A percentile compares a stretch with the other conserved stretches of the same genome.
These are phyloP conservation scores for Pseudonaja textilis DNA, from an alignment of 2,113 vertebrate species.

Conservation along the genomic window DNA sequence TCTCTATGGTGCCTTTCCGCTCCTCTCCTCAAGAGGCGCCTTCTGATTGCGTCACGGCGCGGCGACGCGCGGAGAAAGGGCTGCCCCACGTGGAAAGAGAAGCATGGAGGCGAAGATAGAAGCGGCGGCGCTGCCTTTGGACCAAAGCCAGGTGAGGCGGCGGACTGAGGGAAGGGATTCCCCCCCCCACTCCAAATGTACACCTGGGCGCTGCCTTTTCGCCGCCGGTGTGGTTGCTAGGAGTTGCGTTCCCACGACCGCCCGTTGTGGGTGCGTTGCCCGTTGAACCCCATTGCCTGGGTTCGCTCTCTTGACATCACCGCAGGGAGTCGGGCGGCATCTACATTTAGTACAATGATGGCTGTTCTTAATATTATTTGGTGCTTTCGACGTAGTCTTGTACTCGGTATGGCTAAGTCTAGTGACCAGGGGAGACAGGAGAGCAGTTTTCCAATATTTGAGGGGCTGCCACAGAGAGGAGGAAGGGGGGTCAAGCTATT, in stretches of 20 bases:
- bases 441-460: too few relatives aligned
- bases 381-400: too few relatives aligned
- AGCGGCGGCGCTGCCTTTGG: not conserved
- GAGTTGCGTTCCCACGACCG: not conserved
- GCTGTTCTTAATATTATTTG: not conserved
- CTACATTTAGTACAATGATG: not conserved
- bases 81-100: not conserved
- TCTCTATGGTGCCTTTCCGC: not conserved
- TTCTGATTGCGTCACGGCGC: not conserved
- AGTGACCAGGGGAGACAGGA: too few relatives aligned
- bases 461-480: too few relatives aligned
- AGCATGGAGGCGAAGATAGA: not conserved
- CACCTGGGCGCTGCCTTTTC: not conserved
- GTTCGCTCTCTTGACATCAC: not conserved
- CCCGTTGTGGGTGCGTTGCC: not conserved
- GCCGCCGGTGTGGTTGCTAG: not conserved
- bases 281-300: not conserved
- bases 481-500: too few relatives aligned
- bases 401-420: too few relatives aligned
- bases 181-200: too few relatives aligned
- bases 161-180: not conserved
- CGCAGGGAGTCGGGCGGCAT: not conserved
- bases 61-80: too few relatives aligned
- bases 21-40: too few relatives aligned
- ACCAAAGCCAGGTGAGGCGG: not conserved